These are phyloP conservation scores for Ornithorhynchus anatinus DNA, from an alignment of 2,113 vertebrate species.

Conservation along the genomic window DNA sequence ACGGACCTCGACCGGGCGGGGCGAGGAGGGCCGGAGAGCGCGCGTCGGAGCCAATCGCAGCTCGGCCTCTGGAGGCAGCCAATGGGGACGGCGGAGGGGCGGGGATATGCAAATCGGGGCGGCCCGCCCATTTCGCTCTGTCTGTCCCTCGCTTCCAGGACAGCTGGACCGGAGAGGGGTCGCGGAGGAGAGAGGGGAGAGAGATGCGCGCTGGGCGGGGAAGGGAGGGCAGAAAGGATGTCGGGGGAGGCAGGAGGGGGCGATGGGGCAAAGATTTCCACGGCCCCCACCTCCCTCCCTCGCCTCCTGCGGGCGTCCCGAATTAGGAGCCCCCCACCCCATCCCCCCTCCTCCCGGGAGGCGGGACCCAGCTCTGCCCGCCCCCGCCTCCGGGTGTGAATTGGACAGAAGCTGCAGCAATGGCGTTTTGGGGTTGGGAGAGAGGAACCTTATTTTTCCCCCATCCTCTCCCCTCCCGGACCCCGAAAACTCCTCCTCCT, in stretches of 20 bases:
- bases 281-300: not conserved
- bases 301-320: not conserved
- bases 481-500: no score
- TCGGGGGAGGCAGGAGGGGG: no score
- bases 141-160: not conserved
- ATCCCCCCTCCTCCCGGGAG: not conserved
- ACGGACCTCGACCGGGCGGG: not conserved
- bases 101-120: not conserved
- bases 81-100: not conserved
- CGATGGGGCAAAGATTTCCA: no score
- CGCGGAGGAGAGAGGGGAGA: not conserved
- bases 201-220: not conserved
- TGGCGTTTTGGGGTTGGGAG: no score
- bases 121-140: not conserved
- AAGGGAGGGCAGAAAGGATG: no score
- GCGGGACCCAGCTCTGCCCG: not conserved
- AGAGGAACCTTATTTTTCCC: no score
- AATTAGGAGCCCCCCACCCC: not conserved
- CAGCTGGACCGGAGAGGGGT: not conserved
- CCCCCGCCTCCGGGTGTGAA: rapidly evolving
- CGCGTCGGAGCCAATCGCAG: not conserved
- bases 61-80: not conserved
- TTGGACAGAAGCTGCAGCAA: no score
- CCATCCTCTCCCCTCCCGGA: no score
- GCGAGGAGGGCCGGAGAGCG: not conserved